Percentiles rank a stretch among this genome's conserved stretches.
phyloP scores from a whole-genome alignment of 2,888 invertebrate genomes.

The Tribolium freemani region DNA sequence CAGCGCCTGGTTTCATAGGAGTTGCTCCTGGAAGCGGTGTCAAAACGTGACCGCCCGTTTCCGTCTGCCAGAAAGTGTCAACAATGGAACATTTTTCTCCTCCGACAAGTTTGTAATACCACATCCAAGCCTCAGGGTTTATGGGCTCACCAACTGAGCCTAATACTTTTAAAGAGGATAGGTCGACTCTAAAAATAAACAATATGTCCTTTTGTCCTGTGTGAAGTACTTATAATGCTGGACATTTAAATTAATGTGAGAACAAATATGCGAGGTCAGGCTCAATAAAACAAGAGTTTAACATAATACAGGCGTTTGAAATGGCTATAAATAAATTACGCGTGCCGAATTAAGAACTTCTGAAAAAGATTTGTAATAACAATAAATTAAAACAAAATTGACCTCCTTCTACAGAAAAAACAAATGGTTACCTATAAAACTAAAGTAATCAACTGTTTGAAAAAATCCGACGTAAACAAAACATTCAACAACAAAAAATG shows the following conservation, averaged over 20 bases:
- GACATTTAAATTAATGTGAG: not conserved
- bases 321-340: no score
- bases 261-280: no score
- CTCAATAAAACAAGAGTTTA: no score
- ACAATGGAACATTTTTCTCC: conserved; percentile 89
- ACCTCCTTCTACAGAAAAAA: no score
- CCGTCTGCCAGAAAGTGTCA: conserved; percentile 99
- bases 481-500: no score
- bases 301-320: no score
- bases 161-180: conserved; percentile 81
- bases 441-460: no score
- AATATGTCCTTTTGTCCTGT: not conserved
- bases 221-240: not conserved
- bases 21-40: conserved; percentile 97
- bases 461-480: no score
- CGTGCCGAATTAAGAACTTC: no score
- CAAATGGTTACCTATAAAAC: no score
- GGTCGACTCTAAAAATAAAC: conserved; percentile 72
- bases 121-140: conserved; percentile 97
- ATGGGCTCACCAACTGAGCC: conserved; percentile 99
- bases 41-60: conserved; percentile 97
- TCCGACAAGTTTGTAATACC: conserved; percentile 92
- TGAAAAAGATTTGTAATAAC: no score
- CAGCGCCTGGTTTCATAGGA: conserved; percentile 97
- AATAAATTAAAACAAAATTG: no score